These are phyloP conservation scores for Tribolium castaneum DNA, from an alignment of 1,140 invertebrate species.

Conservation along the genomic window DNA sequence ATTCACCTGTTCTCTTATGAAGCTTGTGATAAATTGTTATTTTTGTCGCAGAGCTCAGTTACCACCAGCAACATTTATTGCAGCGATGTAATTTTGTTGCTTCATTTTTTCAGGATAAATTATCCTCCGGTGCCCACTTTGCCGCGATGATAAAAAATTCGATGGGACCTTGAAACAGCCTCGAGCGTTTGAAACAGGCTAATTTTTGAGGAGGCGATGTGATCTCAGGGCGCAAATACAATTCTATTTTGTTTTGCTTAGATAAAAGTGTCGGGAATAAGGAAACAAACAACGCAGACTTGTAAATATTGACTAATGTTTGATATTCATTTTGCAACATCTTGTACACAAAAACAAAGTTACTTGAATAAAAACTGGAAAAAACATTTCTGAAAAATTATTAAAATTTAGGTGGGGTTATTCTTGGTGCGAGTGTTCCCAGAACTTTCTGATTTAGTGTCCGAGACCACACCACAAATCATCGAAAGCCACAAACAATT, in stretches of 20 bases:
- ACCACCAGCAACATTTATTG: not conserved
- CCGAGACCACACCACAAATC: not conserved
- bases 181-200: not conserved
- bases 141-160: not conserved
- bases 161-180: not conserved
- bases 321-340: not conserved
- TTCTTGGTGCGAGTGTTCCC: too few relatives aligned
- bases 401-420: not conserved
- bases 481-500: not conserved
- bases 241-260: too few relatives aligned
- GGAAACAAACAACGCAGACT: not conserved
- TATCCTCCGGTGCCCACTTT: not conserved
- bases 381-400: not conserved
- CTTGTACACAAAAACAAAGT: not conserved
- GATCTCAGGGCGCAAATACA: not conserved
- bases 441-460: too few relatives aligned
- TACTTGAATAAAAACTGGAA: not conserved
- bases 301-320: not conserved
- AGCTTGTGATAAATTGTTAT: constrained; percentile 27
- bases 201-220: not conserved
- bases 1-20: constrained; percentile 15
- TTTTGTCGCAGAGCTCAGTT: not conserved
- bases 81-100: not conserved
- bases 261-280: too few relatives aligned
- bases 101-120: constrained; percentile 22